Conservation (phyloP, 2,797 vertebrate species). For the Schizothorax lantsangensis region DNA sequence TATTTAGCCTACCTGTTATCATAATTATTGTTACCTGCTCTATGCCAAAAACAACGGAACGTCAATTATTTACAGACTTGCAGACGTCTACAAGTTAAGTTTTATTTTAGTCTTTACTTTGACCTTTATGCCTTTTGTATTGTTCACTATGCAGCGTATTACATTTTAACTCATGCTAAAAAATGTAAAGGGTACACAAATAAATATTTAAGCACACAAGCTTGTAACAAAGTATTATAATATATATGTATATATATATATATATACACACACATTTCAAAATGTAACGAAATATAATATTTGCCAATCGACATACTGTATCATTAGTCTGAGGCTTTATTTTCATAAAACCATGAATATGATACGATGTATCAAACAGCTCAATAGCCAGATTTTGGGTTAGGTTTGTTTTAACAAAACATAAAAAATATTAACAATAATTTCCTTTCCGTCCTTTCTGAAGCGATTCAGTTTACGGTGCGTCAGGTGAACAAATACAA, state of each 20-base stretch:
- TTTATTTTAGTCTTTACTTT: background rate
- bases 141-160: background rate
- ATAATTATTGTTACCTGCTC: background rate
- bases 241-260: background rate
- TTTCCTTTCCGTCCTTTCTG: background rate
- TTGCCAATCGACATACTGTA: background rate
- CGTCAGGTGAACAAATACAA: background rate
- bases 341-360: background rate
- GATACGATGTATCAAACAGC: background rate
- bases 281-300: background rate
- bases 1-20: background rate
- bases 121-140: background rate
- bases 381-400: background rate
- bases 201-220: background rate
- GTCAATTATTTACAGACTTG: background rate
- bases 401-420: background rate
- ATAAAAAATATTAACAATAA: background rate
- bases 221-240: background rate
- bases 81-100: background rate
- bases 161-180: background rate
- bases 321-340: background rate
- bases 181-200: background rate
- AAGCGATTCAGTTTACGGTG: background rate
- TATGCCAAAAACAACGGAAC: background rate
- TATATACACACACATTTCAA: background rate